Evolutionary conservation across 2,113 vertebrate genomes (phyloP).

Genomic region (Rana temporaria): DNA sequence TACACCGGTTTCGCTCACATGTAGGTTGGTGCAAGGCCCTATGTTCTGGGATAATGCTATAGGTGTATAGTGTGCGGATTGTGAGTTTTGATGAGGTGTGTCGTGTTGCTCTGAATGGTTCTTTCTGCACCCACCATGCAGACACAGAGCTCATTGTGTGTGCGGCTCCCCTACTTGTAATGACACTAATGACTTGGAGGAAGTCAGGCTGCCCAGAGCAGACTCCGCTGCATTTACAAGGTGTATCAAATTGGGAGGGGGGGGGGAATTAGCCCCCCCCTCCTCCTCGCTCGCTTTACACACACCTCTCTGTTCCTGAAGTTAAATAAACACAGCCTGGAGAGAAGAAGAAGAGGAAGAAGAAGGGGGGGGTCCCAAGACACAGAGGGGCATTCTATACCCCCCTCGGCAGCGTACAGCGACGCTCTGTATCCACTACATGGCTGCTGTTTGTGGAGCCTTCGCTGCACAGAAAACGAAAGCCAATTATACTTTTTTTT

Average conservation of each 20-base stretch:
- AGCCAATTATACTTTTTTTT: slow-evolving; percentile 45
- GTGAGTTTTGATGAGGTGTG: slow-evolving; percentile 1
- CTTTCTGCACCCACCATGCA: not conserved
- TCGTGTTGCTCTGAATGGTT: not conserved
- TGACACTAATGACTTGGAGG: slow-evolving; percentile 57
- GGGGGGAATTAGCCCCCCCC: slow-evolving; percentile 65
- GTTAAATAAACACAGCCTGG: slow-evolving; percentile 63
- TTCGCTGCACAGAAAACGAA: not conserved
- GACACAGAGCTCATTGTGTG: slow-evolving; percentile 68
- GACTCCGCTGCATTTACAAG: slow-evolving; percentile 59
- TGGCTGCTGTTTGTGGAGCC: not conserved
- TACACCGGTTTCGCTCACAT: not conserved
- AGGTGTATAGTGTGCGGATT: not conserved
- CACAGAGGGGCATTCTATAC: slow-evolving; percentile 63
- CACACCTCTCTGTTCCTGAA: slow-evolving; percentile 54
- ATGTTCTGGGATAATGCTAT: not conserved
- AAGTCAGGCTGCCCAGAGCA: slow-evolving; percentile 53
- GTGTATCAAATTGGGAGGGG: slow-evolving; percentile 66
- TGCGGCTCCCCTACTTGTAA: slow-evolving; percentile 35
- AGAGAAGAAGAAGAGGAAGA: not conserved
- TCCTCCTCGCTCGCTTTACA: slow-evolving; percentile 58
- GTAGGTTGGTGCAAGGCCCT: not conserved
- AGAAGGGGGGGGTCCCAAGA: slow-evolving; percentile 3
- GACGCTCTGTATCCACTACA: not conserved
- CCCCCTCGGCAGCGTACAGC: slow-evolving; percentile 7